Evolutionary conservation across 2,113 vertebrate species (phyloP), one percentile per base, ranked within the genome.

Genomic region (Zosterops pallidus): DNA sequence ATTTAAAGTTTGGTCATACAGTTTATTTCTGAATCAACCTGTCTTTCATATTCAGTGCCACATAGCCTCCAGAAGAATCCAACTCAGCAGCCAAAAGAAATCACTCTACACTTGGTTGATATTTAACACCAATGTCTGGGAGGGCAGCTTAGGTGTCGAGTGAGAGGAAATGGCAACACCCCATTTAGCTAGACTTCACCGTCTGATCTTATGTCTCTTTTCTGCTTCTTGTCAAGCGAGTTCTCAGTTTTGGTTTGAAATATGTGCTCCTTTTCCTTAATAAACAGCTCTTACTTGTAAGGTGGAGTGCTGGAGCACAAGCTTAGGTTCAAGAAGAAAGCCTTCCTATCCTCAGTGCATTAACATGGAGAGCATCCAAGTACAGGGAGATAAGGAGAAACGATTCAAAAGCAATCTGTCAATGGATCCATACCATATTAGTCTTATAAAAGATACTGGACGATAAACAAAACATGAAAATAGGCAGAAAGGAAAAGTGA

Each of bases 121-220:
- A 83, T 24, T 74, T 87, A 90, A 93, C 69, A 91, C 55, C 57
- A 88, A 16, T 47, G 52, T 59, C 53, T 95, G 67, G 67, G 87
- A 91, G 63, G 78, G 84, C 70, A 83, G 64, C 25, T 22, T 79
- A 72, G 59, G 63, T 94, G 91, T 79, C 1, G 12, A 96, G 78
- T 79, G 93, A 94, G 42, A 94, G 84, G 81, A 94, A 96, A 85
- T 65, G 68, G 84, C 70, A 95, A 59, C 78, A 91, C 67, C 21
- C 53, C 41, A 52, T 92, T 96, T 91, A 96, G 64, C 39, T 75
- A 28, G 67, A 85, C 50, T 90, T 80, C 84, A 83, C 70, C 50
- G 44, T 76, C 41, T 16, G 25, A 74, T 90, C 75, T 82, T 76
- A 31, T 11, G 13, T 75, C 37, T 89, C 67, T 83, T 83, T 68